These are phyloP conservation scores for Staurois parvus DNA, from an alignment of 2,797 vertebrate species.

Conservation along the genomic window DNA sequence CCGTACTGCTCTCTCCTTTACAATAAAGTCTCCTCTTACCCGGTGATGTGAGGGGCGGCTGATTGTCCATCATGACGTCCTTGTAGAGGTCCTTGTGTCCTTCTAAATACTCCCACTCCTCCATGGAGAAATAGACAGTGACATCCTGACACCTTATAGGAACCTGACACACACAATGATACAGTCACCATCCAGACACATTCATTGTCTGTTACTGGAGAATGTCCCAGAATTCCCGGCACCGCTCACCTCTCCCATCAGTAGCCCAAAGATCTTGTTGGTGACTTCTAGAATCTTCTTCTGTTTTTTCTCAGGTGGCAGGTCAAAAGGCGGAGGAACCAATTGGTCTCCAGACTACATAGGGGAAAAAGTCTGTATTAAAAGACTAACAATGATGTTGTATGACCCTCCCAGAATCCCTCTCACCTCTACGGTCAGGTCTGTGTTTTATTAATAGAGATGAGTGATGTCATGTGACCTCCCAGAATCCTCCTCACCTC, in stretches of 20 bases:
- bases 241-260: not conserved
- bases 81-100: not conserved
- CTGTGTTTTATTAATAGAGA: too few species aligned
- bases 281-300: not conserved
- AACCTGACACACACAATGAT: conserved; percentile 3
- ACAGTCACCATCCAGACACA: not conserved
- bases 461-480: too few species aligned
- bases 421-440: too few species aligned
- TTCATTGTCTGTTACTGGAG: not conserved
- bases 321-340: not conserved
- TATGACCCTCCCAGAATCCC: too few species aligned
- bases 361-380: too few species aligned
- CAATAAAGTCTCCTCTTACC: not conserved
- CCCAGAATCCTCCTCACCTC: too few species aligned
- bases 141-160: conserved; percentile 8
- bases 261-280: not conserved
- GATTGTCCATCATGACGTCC: not conserved
- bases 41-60: not conserved
- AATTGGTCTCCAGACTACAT: too few species aligned
- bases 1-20: not conserved
- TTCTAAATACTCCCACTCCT: conserved; percentile 12
- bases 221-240: not conserved
- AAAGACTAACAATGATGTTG: too few species aligned
- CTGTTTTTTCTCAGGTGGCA: not conserved
- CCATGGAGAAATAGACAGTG: conserved; percentile 3